Evolutionary conservation across 2,797 vertebrate genomes (phyloP).

Genomic region (Pseudochromis fuscus): DNA sequence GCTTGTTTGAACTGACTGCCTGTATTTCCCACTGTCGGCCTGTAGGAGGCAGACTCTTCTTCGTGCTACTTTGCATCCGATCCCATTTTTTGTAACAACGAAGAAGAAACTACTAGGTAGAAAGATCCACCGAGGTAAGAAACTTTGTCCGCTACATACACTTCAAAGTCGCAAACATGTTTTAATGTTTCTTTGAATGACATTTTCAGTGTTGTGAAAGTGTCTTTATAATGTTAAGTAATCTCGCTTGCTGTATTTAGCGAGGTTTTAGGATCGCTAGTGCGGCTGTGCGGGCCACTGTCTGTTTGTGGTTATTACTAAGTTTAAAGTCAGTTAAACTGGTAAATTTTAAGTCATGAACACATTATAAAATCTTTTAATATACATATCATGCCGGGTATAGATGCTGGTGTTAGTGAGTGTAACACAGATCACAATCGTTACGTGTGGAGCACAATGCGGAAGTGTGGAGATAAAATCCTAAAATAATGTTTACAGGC

Average conservation of each 20-base stretch:
- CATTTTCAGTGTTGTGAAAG: background rate
- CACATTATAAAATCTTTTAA: background rate
- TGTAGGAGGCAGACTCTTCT: background rate
- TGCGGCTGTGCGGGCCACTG: too few species aligned
- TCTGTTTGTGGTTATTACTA: background rate
- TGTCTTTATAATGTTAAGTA: background rate
- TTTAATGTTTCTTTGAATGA: too few species aligned
- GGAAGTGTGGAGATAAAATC: background rate
- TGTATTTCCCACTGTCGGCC: background rate
- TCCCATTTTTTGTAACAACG: background rate
- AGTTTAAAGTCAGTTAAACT: background rate
- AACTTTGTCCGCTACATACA: too few species aligned
- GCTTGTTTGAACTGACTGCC: background rate
- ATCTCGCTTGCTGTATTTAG: too few species aligned
- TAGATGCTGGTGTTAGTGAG: background rate
- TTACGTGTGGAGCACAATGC: background rate
- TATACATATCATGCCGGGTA: background rate
- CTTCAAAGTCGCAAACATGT: too few species aligned
- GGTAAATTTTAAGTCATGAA: background rate
- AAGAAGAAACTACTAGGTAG: too few species aligned
- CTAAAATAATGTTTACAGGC: too few species aligned
- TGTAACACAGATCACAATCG: background rate
- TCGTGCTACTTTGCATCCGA: background rate
- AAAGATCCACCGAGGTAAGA: too few species aligned
- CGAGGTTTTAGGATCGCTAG: too few species aligned